phyloP scores from a whole-genome alignment of 2,113 vertebrate species.

The Macheiramphus alcinus region DNA sequence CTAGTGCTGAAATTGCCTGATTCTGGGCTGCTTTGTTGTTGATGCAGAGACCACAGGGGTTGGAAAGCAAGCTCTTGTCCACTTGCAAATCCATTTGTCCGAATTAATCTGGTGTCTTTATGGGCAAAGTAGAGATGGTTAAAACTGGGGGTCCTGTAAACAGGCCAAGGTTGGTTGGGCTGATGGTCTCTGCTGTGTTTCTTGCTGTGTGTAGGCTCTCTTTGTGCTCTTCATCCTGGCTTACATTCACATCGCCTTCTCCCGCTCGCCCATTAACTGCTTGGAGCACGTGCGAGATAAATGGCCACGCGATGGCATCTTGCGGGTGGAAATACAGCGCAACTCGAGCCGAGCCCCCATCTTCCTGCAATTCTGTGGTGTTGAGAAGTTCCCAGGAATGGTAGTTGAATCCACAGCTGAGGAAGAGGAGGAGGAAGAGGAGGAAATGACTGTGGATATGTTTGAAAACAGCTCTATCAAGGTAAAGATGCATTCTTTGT shows the following conservation, averaged over 20 bases:
- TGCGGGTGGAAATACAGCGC: constrained; percentile 92
- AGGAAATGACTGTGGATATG: constrained; percentile 90
- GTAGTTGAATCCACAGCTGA: constrained; percentile 69
- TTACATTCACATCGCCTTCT: constrained; percentile 98
- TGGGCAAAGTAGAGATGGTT: not conserved
- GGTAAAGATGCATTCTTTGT: not conserved
- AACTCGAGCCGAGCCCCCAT: constrained; percentile 90
- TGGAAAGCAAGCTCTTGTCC: not conserved
- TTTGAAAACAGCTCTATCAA: constrained; percentile 90
- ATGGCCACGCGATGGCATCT: constrained; percentile 92
- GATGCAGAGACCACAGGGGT: not conserved
- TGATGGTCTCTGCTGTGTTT: not conserved
- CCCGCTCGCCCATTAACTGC: constrained; percentile 94
- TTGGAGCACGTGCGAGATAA: constrained; percentile 92
- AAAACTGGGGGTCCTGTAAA: not conserved
- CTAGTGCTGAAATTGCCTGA: not conserved
- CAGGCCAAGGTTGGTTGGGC: not conserved
- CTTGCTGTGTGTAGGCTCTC: constrained; percentile 77
- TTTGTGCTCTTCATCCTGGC: constrained; percentile 96
- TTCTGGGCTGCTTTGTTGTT: not conserved
- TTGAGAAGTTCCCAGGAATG: constrained; percentile 74
- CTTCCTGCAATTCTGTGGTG: constrained; percentile 89
- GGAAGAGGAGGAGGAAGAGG: constrained; percentile 86
- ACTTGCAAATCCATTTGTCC: accelerated
- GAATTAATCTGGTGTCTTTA: accelerated